Conservation (phyloP, 2,888 invertebrate genomes). For the Rotaria macrura region DNA sequence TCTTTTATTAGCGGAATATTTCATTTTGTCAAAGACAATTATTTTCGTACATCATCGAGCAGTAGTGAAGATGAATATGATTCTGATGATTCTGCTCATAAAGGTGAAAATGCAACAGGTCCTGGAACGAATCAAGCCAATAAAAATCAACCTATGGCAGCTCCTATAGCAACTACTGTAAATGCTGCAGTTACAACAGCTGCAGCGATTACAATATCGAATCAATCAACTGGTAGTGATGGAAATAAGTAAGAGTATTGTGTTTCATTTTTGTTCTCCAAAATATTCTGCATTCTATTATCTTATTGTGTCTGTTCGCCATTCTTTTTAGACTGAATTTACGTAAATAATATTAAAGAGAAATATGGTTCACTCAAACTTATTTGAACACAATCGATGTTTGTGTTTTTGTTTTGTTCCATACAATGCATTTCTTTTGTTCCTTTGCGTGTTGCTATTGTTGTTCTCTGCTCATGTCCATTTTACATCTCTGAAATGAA, state of each 20-base stretch:
- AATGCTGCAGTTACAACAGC: not conserved
- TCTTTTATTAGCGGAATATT: constrained; percentile 30
- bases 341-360: not conserved
- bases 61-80: constrained; percentile 26
- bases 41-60: constrained; percentile 24
- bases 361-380: not conserved
- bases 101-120: constrained; percentile 14
- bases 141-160: not conserved
- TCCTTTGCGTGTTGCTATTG: not conserved
- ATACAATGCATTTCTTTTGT: not conserved
- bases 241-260: not conserved
- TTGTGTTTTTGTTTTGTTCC: not conserved
- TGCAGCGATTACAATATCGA: not conserved
- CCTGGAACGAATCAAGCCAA: not conserved
- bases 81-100: constrained; percentile 2
- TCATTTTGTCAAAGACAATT: constrained; percentile 32
- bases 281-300: too few species aligned
- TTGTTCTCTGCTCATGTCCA: not conserved
- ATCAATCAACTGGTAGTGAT: not conserved
- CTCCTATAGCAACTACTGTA: not conserved
- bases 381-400: not conserved
- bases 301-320: not conserved
- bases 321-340: not conserved
- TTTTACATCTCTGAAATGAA: not conserved
- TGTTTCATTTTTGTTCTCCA: too few species aligned